phyloP scores from a whole-genome alignment of 2,113 vertebrate genomes.

The Octodon degus region DNA sequence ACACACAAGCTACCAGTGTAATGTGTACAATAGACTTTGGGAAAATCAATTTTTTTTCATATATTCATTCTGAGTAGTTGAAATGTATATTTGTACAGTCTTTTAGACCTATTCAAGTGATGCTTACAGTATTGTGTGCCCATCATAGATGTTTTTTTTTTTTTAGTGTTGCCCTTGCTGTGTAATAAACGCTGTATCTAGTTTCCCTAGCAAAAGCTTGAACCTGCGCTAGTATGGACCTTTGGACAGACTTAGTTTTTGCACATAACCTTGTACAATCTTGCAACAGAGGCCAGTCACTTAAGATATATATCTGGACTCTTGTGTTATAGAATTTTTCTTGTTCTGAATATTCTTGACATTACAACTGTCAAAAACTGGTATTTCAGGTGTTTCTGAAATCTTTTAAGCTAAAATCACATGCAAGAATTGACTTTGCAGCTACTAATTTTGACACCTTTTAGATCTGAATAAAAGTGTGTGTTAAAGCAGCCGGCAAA shows the following conservation, averaged over 20 bases:
- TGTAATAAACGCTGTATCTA: conserved; percentile 96
- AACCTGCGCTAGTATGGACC: conserved; percentile 93
- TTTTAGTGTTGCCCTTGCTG: conserved; percentile 96
- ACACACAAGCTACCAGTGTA: conserved; percentile 86
- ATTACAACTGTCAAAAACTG: conserved; percentile 87
- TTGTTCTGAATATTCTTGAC: conserved; percentile 90
- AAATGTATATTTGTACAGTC: conserved; percentile 99
- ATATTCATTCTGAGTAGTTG: conserved; percentile 93
- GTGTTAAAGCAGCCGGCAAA: conserved; percentile 89
- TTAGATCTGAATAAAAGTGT: conserved; percentile 92
- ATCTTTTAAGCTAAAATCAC: conserved; percentile 90
- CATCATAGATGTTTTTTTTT: conserved; percentile 91
- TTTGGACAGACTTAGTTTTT: conserved; percentile 93
- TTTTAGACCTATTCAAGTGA: conserved; percentile 97
- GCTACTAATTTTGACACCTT: conserved; percentile 91
- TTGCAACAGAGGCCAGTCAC: conserved; percentile 90
- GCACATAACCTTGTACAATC: conserved; percentile 95
- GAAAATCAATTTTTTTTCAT: conserved; percentile 89
- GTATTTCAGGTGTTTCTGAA: conserved; percentile 90
- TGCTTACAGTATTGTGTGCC: conserved; percentile 93
- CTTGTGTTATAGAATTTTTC: conserved; percentile 91
- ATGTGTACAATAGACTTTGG: conserved; percentile 89
- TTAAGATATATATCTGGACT: conserved; percentile 89
- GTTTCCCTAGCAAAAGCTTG: conserved; percentile 95
- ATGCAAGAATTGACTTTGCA: conserved; percentile 88